Base-by-base conservation (phyloP, 2,797 vertebrate species). In the Orestias chungarensis region DNA sequence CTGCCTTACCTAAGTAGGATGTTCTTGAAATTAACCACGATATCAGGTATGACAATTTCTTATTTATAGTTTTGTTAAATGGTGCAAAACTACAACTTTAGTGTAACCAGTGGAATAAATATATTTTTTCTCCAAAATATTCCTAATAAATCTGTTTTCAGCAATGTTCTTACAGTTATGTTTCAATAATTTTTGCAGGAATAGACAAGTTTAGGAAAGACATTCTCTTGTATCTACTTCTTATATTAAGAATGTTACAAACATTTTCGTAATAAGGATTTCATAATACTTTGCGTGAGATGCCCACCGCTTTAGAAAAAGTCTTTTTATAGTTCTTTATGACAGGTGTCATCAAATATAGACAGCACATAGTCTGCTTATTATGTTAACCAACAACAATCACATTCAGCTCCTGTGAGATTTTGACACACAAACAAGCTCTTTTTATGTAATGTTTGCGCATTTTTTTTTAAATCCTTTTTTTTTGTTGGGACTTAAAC, bases 401-500 rank as follows among this genome's bases (percentile, higher is more conserved):
- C 29, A 55, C 7, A 44, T 46, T 61, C 17, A 40, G 3, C 25
- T 50, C 4, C 17, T 69, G 54, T 46, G 11, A 57, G 55, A 61
- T 71, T 73, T 68, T 70, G 27, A 75, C 47, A 10, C 67, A 70
- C 75, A 82, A 87, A 78, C 68, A 78, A 44, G 64, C 5, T 43
- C 10, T 57, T 33, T 67, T 17, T 73, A 27, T 59, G 23, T 9
- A 17, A 74, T 31, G 68, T 20, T 55, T 27, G 12, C 43, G 23
- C 40, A 4, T 25, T 64, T 40, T 29, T n/a, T 46, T n/a, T 33
- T 14, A 27, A 15, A 40, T 18, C 7, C 3, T 20, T 59, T 35
- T 42, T 9, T 59, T 44, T 65, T 82, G 77, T 79, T 79, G 72
- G 71, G 40, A 8, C 44, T 76, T 54, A 69, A 87, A 85, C 78